A percentile compares a stretch with the other conserved stretches of the same genome.
These are phyloP conservation scores for Tachysurus fulvidraco DNA, from an alignment of 2,113 vertebrate genomes.

Conservation along the genomic window DNA sequence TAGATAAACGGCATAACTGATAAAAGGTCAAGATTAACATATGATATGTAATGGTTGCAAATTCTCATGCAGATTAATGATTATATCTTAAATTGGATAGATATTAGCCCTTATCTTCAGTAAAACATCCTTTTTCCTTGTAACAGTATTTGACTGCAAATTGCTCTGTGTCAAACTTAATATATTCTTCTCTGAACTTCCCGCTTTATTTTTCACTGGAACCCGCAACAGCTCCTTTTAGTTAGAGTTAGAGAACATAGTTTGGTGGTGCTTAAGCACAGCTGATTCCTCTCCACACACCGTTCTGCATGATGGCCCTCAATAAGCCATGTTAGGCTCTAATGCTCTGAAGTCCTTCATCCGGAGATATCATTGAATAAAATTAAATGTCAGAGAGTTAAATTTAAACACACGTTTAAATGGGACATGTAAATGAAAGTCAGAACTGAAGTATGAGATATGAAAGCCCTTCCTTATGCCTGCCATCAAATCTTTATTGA, in stretches of 20 bases:
- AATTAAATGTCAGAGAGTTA: background rate
- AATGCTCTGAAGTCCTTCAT: background rate
- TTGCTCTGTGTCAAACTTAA: background rate
- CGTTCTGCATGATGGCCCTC: background rate
- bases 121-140: slow-evolving; percentile 23
- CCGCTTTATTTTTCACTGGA: background rate
- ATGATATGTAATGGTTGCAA: slow-evolving; percentile 2
- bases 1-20: background rate
- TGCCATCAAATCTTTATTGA: background rate
- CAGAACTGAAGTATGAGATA: too few relatives aligned
- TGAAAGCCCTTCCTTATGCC: background rate
- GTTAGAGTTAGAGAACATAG: background rate
- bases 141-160: slow-evolving; percentile 17
- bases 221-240: background rate
- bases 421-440: too few relatives aligned
- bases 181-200: background rate
- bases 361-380: background rate
- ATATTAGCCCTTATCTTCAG: slow-evolving; percentile 3
- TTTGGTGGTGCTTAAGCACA: background rate
- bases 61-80: background rate
- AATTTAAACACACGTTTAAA: background rate
- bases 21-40: slow-evolving; percentile 20
- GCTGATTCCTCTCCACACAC: background rate
- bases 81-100: background rate
- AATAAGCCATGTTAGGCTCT: background rate